Percentiles rank a stretch among this genome's conserved stretches.
Evolutionary conservation across 2,888 invertebrate genomes (phyloP).

Genomic region (Tenthredo distinguenda): DNA sequence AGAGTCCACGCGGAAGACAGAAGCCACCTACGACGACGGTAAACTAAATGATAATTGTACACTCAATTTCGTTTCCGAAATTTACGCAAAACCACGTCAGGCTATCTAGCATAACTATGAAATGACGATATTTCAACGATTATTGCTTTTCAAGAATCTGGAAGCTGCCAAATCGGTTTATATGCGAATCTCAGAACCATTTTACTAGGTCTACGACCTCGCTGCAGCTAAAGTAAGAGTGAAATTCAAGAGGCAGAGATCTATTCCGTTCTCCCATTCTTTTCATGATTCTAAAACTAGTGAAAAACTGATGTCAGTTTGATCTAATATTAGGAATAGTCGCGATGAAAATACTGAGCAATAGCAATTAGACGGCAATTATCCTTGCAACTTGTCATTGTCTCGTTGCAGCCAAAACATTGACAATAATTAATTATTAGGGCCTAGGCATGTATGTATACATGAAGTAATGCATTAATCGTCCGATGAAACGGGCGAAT

Average conservation of each 20-base stretch:
- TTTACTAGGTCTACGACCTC: conserved; percentile 2
- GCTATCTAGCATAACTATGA: not conserved
- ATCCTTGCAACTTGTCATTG: conserved; percentile 10
- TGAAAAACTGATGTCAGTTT: not conserved
- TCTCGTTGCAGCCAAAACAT: conserved; percentile 19
- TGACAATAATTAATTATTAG: not conserved
- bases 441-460: not conserved
- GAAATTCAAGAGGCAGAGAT: not conserved
- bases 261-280: not conserved
- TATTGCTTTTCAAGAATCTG: not conserved
- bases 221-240: not conserved
- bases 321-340: not conserved
- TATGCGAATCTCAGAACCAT: not conserved
- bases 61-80: conserved; percentile 14
- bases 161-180: not conserved
- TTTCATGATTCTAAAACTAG: not conserved
- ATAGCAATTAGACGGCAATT: not conserved
- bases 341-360: not conserved
- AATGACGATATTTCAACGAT: conserved; percentile 30
- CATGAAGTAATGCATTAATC: conserved; percentile 6
- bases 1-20: not conserved
- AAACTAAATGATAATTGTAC: conserved; percentile 17
- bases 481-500: conserved; percentile 24
- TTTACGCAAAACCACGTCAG: not conserved
- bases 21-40: conserved; percentile 11